Evolutionary conservation across 2,113 vertebrate genomes (phyloP).

Genomic region (Amia ocellicauda): DNA sequence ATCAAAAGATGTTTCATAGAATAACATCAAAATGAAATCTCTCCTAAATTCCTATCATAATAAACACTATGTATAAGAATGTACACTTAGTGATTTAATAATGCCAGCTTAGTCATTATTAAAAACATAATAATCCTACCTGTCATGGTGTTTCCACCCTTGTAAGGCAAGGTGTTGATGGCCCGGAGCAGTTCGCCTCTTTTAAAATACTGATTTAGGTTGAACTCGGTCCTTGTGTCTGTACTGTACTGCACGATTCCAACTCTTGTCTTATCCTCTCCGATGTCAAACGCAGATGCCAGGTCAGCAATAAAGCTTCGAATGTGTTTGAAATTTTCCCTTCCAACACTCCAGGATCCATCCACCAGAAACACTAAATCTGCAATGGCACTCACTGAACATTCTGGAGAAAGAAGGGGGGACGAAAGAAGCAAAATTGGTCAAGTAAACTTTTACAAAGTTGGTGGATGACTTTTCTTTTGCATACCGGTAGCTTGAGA

Average conservation of each 20-base stretch:
- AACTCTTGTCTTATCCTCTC: conserved; percentile 82
- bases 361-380: conserved; percentile 90
- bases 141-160: conserved; percentile 86
- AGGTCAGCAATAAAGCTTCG: conserved; percentile 76
- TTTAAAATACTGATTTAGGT: conserved; percentile 73
- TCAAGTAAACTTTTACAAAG: conserved; percentile 3
- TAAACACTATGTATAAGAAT: too few species aligned
- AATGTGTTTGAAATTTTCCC: conserved; percentile 81
- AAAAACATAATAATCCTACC: conserved; percentile 50
- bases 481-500: too few species aligned
- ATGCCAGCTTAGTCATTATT: neutral
- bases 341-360: conserved; percentile 86
- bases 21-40: too few species aligned
- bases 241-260: conserved; percentile 86
- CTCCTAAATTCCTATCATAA: too few species aligned
- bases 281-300: conserved; percentile 87
- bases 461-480: too few species aligned
- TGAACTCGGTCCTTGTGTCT: conserved; percentile 81
- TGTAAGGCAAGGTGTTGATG: conserved; percentile 80
- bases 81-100: too few species aligned
- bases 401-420: conserved; percentile 67
- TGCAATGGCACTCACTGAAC: conserved; percentile 73
- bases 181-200: conserved; percentile 75
- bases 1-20: too few species aligned
- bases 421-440: conserved; percentile 8